Conservation (phyloP, 2,888 invertebrate genomes). For the Idaea straminata region DNA sequence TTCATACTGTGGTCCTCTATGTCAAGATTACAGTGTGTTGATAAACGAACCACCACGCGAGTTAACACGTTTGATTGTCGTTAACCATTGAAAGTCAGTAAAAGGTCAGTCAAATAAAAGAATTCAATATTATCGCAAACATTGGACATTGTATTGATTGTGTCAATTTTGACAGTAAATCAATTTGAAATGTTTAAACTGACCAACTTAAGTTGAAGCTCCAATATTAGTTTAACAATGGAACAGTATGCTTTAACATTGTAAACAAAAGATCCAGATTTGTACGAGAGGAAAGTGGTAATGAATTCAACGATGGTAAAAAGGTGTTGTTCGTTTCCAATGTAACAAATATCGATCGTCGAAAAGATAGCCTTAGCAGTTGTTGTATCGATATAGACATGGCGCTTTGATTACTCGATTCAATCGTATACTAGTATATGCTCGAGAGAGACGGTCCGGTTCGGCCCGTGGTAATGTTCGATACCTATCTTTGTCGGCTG, state of each 20-base stretch:
- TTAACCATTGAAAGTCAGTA: slow-evolving; percentile 45
- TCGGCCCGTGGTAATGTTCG: slow-evolving; percentile 65
- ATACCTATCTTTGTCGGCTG: slow-evolving; percentile 70
- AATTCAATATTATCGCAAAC: slow-evolving; percentile 61
- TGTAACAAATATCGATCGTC: slow-evolving; percentile 75
- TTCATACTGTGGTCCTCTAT: slow-evolving; percentile 9
- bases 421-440: slow-evolving; percentile 62
- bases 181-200: slow-evolving; percentile 60
- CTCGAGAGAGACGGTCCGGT: slow-evolving; percentile 43
- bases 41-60: slow-evolving; percentile 35
- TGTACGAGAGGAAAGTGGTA: slow-evolving; percentile 13
- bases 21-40: neutral
- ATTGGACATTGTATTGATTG: slow-evolving; percentile 66
- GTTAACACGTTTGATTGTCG: slow-evolving; percentile 42
- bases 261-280: neutral
- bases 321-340: slow-evolving; percentile 55
- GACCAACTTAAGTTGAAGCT: slow-evolving; percentile 26
- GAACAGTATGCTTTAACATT: neutral
- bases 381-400: slow-evolving; percentile 75
- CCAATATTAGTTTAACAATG: neutral
- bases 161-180: slow-evolving; percentile 72
- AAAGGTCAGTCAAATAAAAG: slow-evolving; percentile 61
- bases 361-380: slow-evolving; percentile 65
- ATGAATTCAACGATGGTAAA: slow-evolving; percentile 39
- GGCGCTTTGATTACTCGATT: slow-evolving; percentile 77